Base-by-base conservation (phyloP, 2,113 vertebrate species). In the Platichthys flesus region DNA sequence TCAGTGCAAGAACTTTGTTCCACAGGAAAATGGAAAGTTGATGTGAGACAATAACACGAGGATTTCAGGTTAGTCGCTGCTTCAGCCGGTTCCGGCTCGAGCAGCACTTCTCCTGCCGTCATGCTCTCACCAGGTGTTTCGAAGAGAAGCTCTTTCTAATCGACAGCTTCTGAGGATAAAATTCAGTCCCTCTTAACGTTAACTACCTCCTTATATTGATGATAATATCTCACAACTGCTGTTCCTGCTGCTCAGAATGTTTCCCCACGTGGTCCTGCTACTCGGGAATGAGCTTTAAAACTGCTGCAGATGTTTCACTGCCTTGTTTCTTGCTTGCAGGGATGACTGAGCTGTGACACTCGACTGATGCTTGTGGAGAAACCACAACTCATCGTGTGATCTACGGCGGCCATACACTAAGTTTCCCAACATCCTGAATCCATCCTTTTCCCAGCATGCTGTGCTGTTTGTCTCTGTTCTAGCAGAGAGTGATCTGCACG, bases 401-500 rank as follows among this genome's bases (percentile, higher is more conserved):
- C 62, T 5, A 31, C 2, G 8, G 18, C 73, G 26, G 10, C 9
- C 24, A 31, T 40, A 20, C 3, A 12, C 37, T 49, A 4, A 26
- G 24, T 67, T 73, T 13, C 15, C 18, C 15, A 59, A 31, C 47
- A 31, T 40, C 68, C 26, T 31, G 35, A 74, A 64, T 49, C 4
- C 0, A 13, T 51, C 9, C 58, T 31, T 23, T 21, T 59, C 55
- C 67, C 59, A 40, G 24, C 66, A 63, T 76, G 67, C 84, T 47
- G 45, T 72, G 56, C 66, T 59, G 51, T 66, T 75, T 60, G 61
- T 71, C 59, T 67, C 54, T 71, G 60, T 51, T 70, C 52, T 79
- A 28, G 40, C 28, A 31, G 28, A n/a, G 52, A 35, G 31, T 2
- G 59, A 78, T 67, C 66, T 31, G 51, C 45, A 9, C 2, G 37